Percentiles rank a stretch among this genome's conserved stretches.
These are phyloP conservation scores for Iguana delicatissima DNA, from an alignment of 2,797 vertebrate genomes.

Conservation along the genomic window DNA sequence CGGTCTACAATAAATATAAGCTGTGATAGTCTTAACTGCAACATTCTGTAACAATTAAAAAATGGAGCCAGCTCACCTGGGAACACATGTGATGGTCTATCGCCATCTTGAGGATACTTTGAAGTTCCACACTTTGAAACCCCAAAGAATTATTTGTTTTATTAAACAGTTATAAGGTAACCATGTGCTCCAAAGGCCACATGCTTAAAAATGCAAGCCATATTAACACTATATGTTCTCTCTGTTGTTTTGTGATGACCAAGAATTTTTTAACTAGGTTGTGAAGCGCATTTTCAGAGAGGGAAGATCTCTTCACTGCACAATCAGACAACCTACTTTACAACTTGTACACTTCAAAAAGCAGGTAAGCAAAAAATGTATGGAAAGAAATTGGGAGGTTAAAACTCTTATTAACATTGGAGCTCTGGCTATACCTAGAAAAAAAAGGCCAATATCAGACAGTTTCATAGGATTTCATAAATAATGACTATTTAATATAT, in stretches of 20 bases:
- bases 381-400: neutral
- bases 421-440: neutral
- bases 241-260: conserved; percentile 25
- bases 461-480: too few species aligned
- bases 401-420: neutral
- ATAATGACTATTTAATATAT: neutral
- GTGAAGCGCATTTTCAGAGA: conserved; percentile 22
- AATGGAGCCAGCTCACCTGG: neutral
- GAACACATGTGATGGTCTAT: conserved; percentile 28
- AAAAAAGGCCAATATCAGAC: neutral
- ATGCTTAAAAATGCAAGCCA: neutral
- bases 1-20: neutral
- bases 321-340: conserved; percentile 9
- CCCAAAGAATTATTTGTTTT: fast-evolving
- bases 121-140: conserved; percentile 40
- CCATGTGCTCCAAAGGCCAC: neutral
- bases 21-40: neutral
- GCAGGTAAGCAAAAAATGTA: neutral
- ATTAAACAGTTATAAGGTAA: neutral
- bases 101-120: conserved; percentile 68
- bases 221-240: neutral
- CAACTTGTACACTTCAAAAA: neutral
- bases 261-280: conserved; percentile 2
- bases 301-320: neutral
- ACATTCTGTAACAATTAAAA: neutral